phyloP scores from a whole-genome alignment of 2,888 invertebrate genomes.

The Phyllotreta striolata region DNA sequence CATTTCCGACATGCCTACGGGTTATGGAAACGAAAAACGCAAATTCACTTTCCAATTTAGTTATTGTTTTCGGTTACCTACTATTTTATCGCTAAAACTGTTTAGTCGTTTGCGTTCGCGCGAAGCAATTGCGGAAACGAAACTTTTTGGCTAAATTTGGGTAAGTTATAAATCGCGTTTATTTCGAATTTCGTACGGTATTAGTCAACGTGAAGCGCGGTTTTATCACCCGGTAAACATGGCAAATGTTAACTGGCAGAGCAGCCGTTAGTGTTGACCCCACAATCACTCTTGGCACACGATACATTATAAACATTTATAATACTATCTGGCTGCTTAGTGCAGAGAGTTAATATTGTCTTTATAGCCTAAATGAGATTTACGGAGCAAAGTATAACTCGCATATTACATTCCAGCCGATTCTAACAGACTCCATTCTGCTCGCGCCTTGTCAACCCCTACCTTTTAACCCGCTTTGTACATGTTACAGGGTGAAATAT shows the following conservation, averaged over 20 bases:
- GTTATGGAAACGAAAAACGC: conserved; percentile 9
- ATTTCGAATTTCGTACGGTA: background rate
- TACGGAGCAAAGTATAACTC: conserved; percentile 57
- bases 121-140: background rate
- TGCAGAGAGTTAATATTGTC: conserved; percentile 58
- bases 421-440: conserved; percentile 34
- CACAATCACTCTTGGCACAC: conserved; percentile 28
- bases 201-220: conserved; percentile 13
- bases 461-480: conserved; percentile 29
- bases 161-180: conserved; percentile 8
- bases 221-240: conserved; percentile 21
- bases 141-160: background rate
- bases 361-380: conserved; percentile 59
- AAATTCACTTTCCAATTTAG: conserved; percentile 18
- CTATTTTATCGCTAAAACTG: conserved; percentile 7
- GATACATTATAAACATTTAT: conserved; percentile 42
- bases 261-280: conserved; percentile 26
- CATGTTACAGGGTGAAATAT: conserved; percentile 20
- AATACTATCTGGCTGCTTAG: conserved; percentile 40
- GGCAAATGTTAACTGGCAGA: conserved; percentile 17
- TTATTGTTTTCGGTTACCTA: conserved; percentile 7
- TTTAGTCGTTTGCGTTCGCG: background rate
- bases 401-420: conserved; percentile 59
- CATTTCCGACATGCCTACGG: conserved; percentile 13
- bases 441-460: conserved; percentile 21